Evolutionary conservation across 2,797 vertebrate genomes (phyloP), one percentile per base, ranked within the genome.

Genomic region (Momotus momota): DNA sequence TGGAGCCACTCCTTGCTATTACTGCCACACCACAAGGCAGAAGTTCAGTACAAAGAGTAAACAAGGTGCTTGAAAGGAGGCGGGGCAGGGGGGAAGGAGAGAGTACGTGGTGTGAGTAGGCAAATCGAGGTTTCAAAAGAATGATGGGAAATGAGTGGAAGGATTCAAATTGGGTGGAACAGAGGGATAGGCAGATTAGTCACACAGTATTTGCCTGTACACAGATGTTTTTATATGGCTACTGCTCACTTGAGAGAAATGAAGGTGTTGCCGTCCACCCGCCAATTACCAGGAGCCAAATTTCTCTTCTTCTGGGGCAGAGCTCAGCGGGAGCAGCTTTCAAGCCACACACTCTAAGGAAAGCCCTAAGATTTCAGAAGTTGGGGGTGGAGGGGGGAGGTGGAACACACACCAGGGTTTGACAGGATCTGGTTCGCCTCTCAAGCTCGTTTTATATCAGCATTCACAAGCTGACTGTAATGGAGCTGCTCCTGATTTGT

Each of bases 71-170:
- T 61, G 57, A 82, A 87, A 61, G 20, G 12, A 4, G 6, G 17
- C 5, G 10, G 0, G 0, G 4, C 17, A 4, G 7, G 7, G 26
- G 10, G 17, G 33, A 33, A 19, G 12, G 16, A 35, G 35, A 35
- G 35, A 35, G 35, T 35, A 52, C 51, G 11, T 29, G 27, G 51
- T 52, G 17, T 25, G 61, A 31, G 33, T 2, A 70, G 18, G 38
- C 22, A 79, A 78, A 18, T 41, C 43, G 45, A 54, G 2, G 35
- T 62, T 87, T 75, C 21, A 60, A 69, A 88, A 48, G 14, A 57
- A 77, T 23, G 11, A 6, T 62, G 26, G 25, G n/a, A 87, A 83
- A 65, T 21, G 10, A 58, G 20, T 12, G 73, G 38, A 35, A 86
- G 17, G 55, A 83, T 51, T 81, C 27, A 60, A 31, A 46, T 29